Conservation (phyloP, 2,888 invertebrate species). For the Zele albiditarsus region DNA sequence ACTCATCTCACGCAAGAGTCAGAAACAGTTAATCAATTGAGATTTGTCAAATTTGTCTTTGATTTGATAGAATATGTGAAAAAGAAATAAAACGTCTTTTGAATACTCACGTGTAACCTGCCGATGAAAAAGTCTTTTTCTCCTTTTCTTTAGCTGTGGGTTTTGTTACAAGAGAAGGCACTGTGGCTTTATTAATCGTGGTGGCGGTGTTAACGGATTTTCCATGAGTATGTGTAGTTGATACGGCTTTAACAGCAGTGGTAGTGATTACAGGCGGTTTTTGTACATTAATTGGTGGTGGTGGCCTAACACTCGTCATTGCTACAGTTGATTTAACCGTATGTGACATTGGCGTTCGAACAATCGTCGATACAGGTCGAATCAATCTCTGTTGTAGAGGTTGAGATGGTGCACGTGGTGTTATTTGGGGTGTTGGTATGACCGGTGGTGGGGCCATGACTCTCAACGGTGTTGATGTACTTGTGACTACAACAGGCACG, state of each 20-base stretch:
- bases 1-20: too few relatives aligned
- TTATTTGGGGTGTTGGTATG: conserved; percentile 71
- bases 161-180: conserved; percentile 75
- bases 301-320: conserved; percentile 59
- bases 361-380: conserved; percentile 68
- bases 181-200: conserved; percentile 75
- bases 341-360: conserved; percentile 65
- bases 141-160: conserved; percentile 85
- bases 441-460: conserved; percentile 75
- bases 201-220: conserved; percentile 68
- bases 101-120: conserved; percentile 73
- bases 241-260: conserved; percentile 67
- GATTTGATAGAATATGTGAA: neutral
- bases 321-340: conserved; percentile 67
- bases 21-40: too few relatives aligned
- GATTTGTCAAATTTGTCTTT: too few relatives aligned
- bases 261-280: conserved; percentile 63
- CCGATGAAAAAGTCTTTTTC: conserved; percentile 79
- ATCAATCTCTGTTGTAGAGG: conserved; percentile 76
- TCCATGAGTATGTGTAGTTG: conserved; percentile 59
- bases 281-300: conserved; percentile 44
- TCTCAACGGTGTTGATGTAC: conserved; percentile 77
- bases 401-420: conserved; percentile 72
- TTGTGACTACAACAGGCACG: conserved; percentile 58
- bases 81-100: conserved; percentile 5